Conservation (phyloP, 2,888 invertebrate species). For the Orthosia incerta region DNA sequence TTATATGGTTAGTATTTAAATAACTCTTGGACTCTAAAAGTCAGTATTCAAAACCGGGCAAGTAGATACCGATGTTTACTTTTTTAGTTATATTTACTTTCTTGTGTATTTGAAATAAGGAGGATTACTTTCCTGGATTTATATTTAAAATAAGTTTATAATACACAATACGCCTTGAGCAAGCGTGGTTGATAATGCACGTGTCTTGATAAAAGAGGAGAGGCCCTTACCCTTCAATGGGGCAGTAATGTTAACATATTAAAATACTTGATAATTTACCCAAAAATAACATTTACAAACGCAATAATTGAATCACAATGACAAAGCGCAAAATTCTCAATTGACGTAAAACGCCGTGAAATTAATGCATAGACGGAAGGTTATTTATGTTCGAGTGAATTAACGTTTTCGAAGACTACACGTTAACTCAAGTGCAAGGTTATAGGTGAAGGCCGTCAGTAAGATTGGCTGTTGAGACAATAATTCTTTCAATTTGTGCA, state of each 20-base stretch:
- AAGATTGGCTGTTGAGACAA: not conserved
- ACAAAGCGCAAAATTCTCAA: slow-evolving; percentile 8
- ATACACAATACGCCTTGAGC: no score
- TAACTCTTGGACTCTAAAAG: not conserved
- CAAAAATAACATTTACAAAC: not conserved
- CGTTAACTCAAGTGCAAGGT: slow-evolving; percentile 43
- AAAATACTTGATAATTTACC: no score
- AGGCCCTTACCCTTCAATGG: no score
- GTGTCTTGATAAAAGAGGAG: no score
- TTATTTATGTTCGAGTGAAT: slow-evolving; percentile 41
- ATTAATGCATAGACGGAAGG: slow-evolving; percentile 46
- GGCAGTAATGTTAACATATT: no score
- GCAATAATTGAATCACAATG: slow-evolving; percentile 15
- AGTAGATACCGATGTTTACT: no score
- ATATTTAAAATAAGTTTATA: no score
- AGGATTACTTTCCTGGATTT: no score
- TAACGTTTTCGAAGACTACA: slow-evolving; percentile 18
- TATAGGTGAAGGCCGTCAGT: slow-evolving; percentile 20
- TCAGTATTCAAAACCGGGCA: no score
- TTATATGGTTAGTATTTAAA: not conserved
- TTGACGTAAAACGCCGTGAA: slow-evolving; percentile 31
- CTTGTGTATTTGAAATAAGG: no score
- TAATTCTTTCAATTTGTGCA: slow-evolving; percentile 21
- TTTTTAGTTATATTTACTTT: no score
- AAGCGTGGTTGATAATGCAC: no score